phyloP scores from a whole-genome alignment of 2,113 vertebrate species.

The Megaceryle maxima region DNA sequence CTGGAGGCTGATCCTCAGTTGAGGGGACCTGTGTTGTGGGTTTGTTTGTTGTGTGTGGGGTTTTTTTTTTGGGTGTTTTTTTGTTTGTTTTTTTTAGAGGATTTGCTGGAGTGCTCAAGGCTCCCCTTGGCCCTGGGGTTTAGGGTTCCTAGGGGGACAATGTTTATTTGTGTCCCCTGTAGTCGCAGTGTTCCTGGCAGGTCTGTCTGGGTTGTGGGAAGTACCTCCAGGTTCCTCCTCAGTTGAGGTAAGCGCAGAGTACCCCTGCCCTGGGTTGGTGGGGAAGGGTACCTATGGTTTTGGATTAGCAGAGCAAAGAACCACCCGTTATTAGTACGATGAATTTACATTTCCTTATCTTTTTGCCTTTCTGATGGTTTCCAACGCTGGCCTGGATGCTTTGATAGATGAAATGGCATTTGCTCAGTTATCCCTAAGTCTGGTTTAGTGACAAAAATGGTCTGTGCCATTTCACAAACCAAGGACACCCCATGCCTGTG shows the following conservation, averaged over 20 bases:
- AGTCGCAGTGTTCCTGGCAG: rapidly evolving
- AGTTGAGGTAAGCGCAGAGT: not conserved
- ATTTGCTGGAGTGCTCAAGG: not conserved
- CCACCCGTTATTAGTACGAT: not conserved
- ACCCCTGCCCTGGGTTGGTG: rapidly evolving
- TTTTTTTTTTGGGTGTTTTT: no score
- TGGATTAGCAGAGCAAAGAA: not conserved
- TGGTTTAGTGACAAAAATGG: not conserved
- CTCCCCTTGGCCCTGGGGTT: not conserved
- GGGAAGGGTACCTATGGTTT: not conserved
- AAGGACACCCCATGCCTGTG: not conserved
- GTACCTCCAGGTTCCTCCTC: not conserved
- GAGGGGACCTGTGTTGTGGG: not conserved
- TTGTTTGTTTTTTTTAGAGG: not conserved
- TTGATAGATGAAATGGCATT: not conserved
- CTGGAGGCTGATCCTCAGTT: not conserved
- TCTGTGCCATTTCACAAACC: not conserved
- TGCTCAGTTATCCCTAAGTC: not conserved
- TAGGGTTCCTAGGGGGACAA: not conserved
- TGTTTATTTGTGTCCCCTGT: rapidly evolving
- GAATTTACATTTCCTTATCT: not conserved
- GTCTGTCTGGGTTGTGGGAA: not conserved
- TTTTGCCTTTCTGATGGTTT: not conserved
- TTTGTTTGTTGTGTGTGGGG: no score
- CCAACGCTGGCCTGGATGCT: not conserved